Conservation (phyloP, 2,888 invertebrate genomes). For the Apamea epomidion region DNA sequence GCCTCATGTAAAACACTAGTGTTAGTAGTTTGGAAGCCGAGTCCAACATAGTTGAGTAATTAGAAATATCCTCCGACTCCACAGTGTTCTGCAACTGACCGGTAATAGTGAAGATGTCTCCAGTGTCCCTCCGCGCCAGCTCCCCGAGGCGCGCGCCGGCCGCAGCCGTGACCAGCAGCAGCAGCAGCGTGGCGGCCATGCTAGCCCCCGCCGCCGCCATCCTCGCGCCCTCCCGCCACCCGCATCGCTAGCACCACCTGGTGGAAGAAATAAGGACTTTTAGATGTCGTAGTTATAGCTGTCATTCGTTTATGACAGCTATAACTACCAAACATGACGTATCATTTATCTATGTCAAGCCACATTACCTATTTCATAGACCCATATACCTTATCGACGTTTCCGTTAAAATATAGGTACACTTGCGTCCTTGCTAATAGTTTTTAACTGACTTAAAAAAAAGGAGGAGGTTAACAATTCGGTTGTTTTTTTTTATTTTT, state of each 20-base stretch:
- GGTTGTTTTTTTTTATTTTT: too few relatives aligned
- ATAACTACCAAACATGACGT: background rate
- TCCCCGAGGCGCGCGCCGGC: conserved; percentile 83
- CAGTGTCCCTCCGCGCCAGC: conserved; percentile 84
- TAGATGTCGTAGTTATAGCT: background rate
- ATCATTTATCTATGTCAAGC: background rate
- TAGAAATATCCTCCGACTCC: background rate
- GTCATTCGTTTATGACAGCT: background rate
- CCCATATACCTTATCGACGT: background rate
- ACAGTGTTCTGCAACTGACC: conserved; percentile 70
- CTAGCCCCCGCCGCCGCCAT: conserved; percentile 84
- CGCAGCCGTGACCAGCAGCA: conserved; percentile 80
- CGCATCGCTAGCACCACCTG: conserved; percentile 79
- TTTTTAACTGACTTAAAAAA: background rate
- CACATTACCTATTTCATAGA: background rate
- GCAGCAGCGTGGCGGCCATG: conserved; percentile 84
- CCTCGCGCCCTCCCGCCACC: conserved; percentile 73
- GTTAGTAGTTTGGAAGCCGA: background rate
- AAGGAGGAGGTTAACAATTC: too few relatives aligned
- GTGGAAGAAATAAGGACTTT: conserved; percentile 29
- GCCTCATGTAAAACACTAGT: too few relatives aligned
- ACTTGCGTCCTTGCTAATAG: background rate
- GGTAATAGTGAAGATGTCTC: conserved; percentile 85
- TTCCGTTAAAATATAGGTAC: background rate
- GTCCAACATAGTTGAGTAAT: too few relatives aligned